Base-by-base conservation (phyloP, 2,797 vertebrate genomes). In the Coccyzus lansbergi region DNA sequence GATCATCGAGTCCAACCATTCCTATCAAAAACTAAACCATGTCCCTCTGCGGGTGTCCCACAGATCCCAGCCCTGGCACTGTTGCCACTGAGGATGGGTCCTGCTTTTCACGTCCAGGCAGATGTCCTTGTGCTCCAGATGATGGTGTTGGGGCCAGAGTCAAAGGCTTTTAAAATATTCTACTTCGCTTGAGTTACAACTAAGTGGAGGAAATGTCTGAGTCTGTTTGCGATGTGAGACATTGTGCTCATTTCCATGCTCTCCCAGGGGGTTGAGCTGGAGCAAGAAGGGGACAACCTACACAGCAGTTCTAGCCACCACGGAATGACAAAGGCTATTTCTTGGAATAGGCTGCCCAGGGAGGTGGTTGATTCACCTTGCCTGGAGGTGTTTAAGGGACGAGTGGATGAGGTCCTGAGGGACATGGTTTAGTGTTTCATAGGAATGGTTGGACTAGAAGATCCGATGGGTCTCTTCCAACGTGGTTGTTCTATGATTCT, bases 71-170 rank as follows among this genome's bases (percentile, higher is more conserved):
- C 74, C 46, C 79, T 29, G 56, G 79, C 80, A 59, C 14, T 3
- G 0, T 40, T 15, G 34, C 33, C 0, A 0, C 21, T 21, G 79
- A 31, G 83, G 48, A 53, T 4, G 17, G 10, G 4, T 51, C 75
- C 72, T 83, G 65, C 51, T 34, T 48, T 56, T 12, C 4, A 0
- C 65, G 44, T 7, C 38, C 86, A 58, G 68, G 44, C 58, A 69
- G 69, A 12, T n/a, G 62, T 53, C 82, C 64, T 10, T 2, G 5
- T 0, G 4, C 49, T 53, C 10, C 3, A 52, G 48, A 58, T 0
- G 4, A 6, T 18, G 29, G 46, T 13, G 7, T 1, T 44, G 29
- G 67, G 63, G 17, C 25, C 82, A 21, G 58, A 88, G 88, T 42
- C 25, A 74, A 81, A 74, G 26, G 52, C 42, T 72, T 69, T 22